Conservation (phyloP, 2,797 vertebrate species). For the Platalea minor region DNA sequence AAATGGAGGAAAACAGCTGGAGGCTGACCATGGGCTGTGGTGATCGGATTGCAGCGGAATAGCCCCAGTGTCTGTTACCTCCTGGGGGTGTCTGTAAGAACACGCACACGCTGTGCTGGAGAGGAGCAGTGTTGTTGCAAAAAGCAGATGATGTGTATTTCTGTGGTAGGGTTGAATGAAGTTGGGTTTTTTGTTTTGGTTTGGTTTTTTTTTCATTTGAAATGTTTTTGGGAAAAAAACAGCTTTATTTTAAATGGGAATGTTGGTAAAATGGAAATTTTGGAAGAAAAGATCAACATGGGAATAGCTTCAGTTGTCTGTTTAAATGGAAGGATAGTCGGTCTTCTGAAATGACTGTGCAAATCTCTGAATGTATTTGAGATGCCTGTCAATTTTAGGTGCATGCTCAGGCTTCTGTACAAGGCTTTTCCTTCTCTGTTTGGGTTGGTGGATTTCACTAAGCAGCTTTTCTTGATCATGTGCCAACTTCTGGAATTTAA, state of each 20-base stretch:
- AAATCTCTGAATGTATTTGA: background rate
- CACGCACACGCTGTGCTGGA: background rate
- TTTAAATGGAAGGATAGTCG: background rate
- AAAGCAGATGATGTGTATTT: background rate
- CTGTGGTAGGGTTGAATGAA: background rate
- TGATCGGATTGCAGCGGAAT: accelerated
- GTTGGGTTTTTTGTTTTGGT: background rate
- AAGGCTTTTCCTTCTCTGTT: background rate
- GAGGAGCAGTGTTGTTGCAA: background rate
- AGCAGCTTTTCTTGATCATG: slow-evolving; percentile 40
- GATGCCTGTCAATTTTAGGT: background rate
- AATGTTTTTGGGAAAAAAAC: background rate
- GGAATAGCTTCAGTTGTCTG: background rate
- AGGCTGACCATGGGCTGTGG: accelerated
- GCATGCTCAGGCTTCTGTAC: background rate
- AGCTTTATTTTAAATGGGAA: background rate
- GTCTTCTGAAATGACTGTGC: background rate
- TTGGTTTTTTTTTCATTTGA: background rate
- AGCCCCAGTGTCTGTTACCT: background rate
- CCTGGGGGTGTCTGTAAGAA: background rate
- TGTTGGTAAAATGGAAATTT: background rate
- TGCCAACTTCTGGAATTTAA: slow-evolving; percentile 11
- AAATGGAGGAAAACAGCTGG: background rate
- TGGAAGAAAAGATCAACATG: background rate
- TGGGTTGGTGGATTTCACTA: slow-evolving; percentile 31